These are phyloP conservation scores for Druceiella hillmani DNA, from an alignment of 2,888 invertebrate genomes.

Conservation along the genomic window DNA sequence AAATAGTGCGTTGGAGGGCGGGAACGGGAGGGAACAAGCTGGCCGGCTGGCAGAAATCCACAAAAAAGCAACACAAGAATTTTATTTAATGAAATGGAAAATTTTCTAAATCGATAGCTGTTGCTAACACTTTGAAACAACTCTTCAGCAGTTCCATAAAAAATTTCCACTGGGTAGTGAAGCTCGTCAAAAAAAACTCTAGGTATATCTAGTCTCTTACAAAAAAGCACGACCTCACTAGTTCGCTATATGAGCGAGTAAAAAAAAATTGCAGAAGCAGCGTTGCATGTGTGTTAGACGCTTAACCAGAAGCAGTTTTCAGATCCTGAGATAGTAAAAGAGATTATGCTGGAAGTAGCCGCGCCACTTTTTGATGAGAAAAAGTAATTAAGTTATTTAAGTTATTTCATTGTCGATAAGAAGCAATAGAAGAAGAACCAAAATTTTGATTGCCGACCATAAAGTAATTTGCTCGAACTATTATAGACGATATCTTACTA, in stretches of 20 bases:
- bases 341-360: background rate
- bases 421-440: too few relatives aligned
- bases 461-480: constrained; percentile 13
- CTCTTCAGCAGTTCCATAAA: background rate
- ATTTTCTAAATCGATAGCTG: background rate
- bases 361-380: background rate
- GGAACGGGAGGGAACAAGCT: too few relatives aligned
- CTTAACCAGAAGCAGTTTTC: too few relatives aligned
- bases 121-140: background rate
- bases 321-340: constrained; percentile 18
- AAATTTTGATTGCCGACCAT: constrained; percentile 21
- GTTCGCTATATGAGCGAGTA: background rate
- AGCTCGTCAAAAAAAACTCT: background rate
- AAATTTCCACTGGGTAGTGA: background rate
- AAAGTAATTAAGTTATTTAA: background rate
- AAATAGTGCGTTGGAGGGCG: too few relatives aligned
- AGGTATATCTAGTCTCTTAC: background rate
- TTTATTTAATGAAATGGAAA: too few relatives aligned
- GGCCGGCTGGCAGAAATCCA: too few relatives aligned
- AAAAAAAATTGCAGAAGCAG: background rate
- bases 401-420: constrained; percentile 14
- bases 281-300: too few relatives aligned
- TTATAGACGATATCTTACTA: constrained; percentile 22
- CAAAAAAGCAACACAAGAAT: too few relatives aligned
- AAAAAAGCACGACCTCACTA: constrained; percentile 1